Conservation (phyloP, 1,140 invertebrate genomes). For the Pantala flavescens region DNA sequence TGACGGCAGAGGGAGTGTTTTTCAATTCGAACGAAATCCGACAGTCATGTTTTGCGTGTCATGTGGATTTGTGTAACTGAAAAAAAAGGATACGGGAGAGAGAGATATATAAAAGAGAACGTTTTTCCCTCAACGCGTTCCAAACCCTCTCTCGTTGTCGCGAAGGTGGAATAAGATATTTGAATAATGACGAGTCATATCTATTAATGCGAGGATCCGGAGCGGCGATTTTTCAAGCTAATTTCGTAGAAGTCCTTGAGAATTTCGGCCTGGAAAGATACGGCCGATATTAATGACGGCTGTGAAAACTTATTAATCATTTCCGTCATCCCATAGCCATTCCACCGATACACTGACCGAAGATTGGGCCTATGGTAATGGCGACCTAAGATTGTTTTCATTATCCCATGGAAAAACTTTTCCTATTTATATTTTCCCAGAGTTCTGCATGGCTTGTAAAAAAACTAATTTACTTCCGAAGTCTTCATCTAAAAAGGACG, state of each 20-base stretch:
- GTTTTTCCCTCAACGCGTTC: no score
- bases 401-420: no score
- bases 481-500: no score
- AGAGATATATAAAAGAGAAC: no score
- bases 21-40: conserved; percentile 2
- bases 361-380: no score
- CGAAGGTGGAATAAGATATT: conserved; percentile 6
- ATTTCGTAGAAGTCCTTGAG: not conserved
- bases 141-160: not conserved
- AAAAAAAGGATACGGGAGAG: not conserved
- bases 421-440: no score
- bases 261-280: not conserved
- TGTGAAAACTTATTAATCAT: conserved; percentile 8
- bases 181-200: conserved; percentile 7
- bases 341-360: not conserved
- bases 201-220: not conserved
- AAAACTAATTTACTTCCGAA: no score
- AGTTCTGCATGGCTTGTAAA: no score
- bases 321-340: not conserved
- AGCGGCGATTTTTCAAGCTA: conserved; percentile 8
- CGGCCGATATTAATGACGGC: not conserved
- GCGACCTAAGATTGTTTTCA: no score
- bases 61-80: not conserved
- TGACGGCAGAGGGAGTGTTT: not conserved
- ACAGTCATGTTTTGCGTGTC: not conserved